Conservation (phyloP, 2,797 vertebrate species). For the Pangasius sanitwongsei region DNA sequence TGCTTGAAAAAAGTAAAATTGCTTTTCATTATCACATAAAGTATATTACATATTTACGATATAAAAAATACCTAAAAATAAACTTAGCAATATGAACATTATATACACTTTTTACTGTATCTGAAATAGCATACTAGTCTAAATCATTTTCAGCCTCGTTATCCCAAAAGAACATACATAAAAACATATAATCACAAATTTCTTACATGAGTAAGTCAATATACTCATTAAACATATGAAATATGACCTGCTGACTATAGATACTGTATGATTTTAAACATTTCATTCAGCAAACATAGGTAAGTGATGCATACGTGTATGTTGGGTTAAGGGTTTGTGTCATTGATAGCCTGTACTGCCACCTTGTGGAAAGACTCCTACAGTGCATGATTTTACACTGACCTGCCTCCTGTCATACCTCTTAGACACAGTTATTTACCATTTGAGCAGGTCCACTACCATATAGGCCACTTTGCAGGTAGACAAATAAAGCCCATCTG, state of each 20-base stretch:
- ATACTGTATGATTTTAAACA: background rate
- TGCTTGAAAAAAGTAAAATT: background rate
- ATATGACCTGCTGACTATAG: background rate
- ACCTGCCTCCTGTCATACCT: background rate
- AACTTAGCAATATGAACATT: background rate
- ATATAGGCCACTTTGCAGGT: background rate
- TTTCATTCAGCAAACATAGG: background rate
- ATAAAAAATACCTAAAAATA: background rate
- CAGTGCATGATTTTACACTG: background rate
- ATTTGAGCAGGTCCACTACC: background rate
- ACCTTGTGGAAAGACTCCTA: constrained; percentile 61
- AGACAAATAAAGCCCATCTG: background rate
- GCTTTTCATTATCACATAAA: background rate
- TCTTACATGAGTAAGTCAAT: background rate
- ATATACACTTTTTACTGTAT: background rate
- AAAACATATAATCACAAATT: background rate
- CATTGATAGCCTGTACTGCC: constrained; percentile 48
- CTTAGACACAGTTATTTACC: background rate
- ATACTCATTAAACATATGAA: background rate
- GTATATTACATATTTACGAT: background rate
- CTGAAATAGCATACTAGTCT: background rate
- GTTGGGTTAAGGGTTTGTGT: background rate
- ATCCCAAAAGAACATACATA: background rate
- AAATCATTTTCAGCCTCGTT: background rate
- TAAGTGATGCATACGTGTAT: background rate